Conservation (phyloP, 2,888 invertebrate genomes). For the Plebejus argus region DNA sequence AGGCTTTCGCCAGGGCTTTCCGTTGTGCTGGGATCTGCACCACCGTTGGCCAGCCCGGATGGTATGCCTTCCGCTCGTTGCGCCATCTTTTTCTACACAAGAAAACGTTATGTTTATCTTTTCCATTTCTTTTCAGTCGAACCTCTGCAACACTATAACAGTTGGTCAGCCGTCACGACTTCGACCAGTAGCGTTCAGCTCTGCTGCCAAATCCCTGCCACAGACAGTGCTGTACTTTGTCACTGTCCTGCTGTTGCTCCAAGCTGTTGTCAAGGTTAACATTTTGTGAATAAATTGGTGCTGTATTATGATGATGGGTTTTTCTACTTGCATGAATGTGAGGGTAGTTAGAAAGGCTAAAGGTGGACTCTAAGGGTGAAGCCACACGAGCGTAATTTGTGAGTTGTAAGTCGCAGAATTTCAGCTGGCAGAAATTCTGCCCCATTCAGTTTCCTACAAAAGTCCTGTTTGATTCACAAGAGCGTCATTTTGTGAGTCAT, state of each 20-base stretch:
- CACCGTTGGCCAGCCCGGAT: too few species aligned
- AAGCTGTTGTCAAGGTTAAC: constrained; percentile 69
- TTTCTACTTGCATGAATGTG: background rate
- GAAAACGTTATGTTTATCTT: too few species aligned
- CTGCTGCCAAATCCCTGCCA: constrained; percentile 52
- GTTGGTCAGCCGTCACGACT: constrained; percentile 41
- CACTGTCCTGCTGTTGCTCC: constrained; percentile 64
- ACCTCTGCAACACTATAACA: constrained; percentile 68
- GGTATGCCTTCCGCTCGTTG: too few species aligned
- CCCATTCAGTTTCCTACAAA: too few species aligned
- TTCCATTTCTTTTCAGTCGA: constrained; percentile 52
- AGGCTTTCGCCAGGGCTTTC: too few species aligned
- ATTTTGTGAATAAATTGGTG: constrained; percentile 48
- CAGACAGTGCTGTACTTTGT: constrained; percentile 67
- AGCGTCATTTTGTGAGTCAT: too few species aligned
- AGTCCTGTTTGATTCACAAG: too few species aligned
- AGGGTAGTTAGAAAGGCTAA: background rate
- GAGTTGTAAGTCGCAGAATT: too few species aligned
- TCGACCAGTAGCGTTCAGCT: constrained; percentile 45
- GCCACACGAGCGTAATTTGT: too few species aligned
- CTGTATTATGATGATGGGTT: background rate
- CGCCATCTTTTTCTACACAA: too few species aligned
- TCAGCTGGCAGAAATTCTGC: too few species aligned
- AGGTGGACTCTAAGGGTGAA: background rate
- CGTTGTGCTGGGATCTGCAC: too few species aligned